Conservation (phyloP, 2,797 vertebrate genomes). For the Scarus forsteni region DNA sequence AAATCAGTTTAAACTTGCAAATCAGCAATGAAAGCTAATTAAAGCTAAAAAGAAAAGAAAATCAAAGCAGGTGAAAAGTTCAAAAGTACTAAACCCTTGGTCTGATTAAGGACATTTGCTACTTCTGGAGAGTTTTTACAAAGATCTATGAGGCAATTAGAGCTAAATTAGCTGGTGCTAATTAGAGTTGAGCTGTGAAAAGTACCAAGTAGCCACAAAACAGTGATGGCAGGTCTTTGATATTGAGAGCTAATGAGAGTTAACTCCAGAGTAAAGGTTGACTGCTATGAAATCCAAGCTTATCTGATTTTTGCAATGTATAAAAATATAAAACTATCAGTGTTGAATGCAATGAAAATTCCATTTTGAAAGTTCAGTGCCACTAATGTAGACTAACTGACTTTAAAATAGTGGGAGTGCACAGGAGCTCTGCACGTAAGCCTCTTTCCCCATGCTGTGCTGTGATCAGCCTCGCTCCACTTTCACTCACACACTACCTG, state of each 20-base stretch:
- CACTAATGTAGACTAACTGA: background rate
- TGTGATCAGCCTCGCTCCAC: background rate
- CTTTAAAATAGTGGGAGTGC: background rate
- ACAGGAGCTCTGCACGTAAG: constrained; percentile 1
- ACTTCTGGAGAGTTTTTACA: constrained; percentile 7
- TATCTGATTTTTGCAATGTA: too few relatives aligned
- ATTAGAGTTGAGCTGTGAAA: constrained; percentile 23
- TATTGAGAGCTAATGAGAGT: constrained; percentile 1
- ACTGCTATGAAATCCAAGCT: too few relatives aligned
- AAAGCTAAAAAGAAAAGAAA: background rate
- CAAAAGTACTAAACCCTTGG: background rate
- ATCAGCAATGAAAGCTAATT: too few relatives aligned
- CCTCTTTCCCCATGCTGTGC: background rate
- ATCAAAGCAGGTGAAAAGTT: background rate
- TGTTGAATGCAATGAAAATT: background rate
- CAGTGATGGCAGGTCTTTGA: constrained; percentile 16
- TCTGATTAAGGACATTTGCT: background rate
- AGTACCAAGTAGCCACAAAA: constrained; percentile 17
- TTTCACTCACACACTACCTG: constrained; percentile 9
- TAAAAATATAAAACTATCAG: background rate
- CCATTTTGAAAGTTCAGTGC: background rate
- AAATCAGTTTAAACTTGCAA: too few relatives aligned
- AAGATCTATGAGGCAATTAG: constrained; percentile 36
- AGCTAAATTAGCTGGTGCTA: constrained; percentile 26
- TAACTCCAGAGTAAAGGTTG: background rate